Base-by-base conservation (phyloP, 1,140 invertebrate genomes). In the Phymorhynchus buccinoides region DNA sequence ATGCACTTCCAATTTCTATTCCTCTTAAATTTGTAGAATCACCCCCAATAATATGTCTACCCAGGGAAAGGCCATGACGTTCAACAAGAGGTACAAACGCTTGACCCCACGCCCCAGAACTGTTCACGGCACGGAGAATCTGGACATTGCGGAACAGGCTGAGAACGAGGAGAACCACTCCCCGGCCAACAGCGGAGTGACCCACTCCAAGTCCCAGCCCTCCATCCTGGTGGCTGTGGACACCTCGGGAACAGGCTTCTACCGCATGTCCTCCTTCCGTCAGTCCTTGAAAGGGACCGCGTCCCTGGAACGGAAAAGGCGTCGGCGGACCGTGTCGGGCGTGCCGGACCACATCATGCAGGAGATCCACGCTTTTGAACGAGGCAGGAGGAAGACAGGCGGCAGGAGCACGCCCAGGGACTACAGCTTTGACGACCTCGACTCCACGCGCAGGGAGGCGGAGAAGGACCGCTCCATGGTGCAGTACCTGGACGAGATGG, bases 351-450 rank as follows among this genome's bases (percentile, higher is more conserved):
- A 90, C 84, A 89, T 92, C 35, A 88, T 90, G 86, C 85, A 89
- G 44, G 91, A 92, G 87, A 90, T 92, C 44, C 87, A 90, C 35
- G 82, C 86, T 73, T 92, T 92, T 88, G 91, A 92, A 62, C 82
- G 83, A 71, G 89, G 88, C 66, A 86, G 86, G 39, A 87, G 85
- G 77, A 87, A 79, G 68, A 16, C 4, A 27, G 14, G 22, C 56
- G 84, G 30, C 4, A 86, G 88, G 68, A 86, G 85, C 83, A 83
- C 85, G 22, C 86, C 88, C 12, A 62, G 87, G 48, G 79, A 86
- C 62, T 91, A 92, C 86, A 90, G 90, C 41, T 91, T 91, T 87
- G 91, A 92, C 78, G 90, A 91, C 83, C 83, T 90, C 35, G 90
- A 89, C 85, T 82, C 87, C 16, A 71, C 83, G n/a, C 80, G 85